These are phyloP conservation scores for Pangasius larnaudii DNA, from an alignment of 2,797 vertebrate genomes.

Conservation along the genomic window DNA sequence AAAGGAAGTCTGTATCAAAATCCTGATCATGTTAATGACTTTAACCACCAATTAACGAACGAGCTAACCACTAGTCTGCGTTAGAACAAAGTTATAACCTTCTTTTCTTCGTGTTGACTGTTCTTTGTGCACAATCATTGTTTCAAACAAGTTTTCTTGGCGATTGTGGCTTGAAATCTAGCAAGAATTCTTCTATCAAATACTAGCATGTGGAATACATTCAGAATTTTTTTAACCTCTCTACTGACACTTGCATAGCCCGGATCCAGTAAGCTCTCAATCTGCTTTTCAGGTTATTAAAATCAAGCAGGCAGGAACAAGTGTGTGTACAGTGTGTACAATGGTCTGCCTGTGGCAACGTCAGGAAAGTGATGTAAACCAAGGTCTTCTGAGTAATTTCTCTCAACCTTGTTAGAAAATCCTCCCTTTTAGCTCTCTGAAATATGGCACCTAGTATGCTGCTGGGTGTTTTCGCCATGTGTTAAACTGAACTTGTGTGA, in stretches of 20 bases:
- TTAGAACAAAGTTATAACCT: not conserved
- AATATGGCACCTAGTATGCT: not conserved
- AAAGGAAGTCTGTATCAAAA: not conserved
- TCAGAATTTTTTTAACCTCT: not conserved
- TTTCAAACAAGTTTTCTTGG: not conserved
- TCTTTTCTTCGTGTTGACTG: not conserved
- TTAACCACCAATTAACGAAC: not conserved
- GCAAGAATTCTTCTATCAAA: not conserved
- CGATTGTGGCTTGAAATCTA: not conserved
- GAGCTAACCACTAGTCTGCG: not conserved
- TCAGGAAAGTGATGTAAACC: not conserved
- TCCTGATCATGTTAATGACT: not conserved
- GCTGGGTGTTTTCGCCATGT: not conserved
- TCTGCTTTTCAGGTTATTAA: not conserved
- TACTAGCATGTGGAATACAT: not conserved
- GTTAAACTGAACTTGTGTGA: not conserved
- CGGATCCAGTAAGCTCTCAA: not conserved
- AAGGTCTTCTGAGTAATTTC: constrained; percentile 1
- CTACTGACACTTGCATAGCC: not conserved
- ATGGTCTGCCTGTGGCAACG: constrained; percentile 6
- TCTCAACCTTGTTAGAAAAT: not conserved
- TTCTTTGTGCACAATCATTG: not conserved
- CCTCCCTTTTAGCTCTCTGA: not conserved
- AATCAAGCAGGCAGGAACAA: not conserved
- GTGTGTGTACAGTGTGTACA: not conserved